phyloP scores from a whole-genome alignment of 2,797 vertebrate species.

The Micromesistius poutassou region DNA sequence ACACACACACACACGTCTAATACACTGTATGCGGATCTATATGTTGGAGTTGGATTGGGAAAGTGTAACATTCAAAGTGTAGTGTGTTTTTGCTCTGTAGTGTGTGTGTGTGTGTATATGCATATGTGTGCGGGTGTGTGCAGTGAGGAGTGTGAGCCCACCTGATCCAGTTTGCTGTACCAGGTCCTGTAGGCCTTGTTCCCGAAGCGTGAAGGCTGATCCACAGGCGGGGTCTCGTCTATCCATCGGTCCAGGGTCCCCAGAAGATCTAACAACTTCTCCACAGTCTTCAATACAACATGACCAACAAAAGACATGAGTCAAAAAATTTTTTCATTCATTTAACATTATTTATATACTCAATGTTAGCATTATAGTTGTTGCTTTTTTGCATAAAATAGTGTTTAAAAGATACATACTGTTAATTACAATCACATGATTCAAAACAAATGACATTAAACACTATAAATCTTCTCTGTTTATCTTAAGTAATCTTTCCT shows the following conservation, averaged over 20 bases:
- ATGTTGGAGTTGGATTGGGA: not conserved
- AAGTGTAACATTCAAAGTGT: not conserved
- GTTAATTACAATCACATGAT: not conserved
- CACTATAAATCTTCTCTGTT: not conserved
- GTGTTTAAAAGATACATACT: not conserved
- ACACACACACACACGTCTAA: conserved; percentile 9
- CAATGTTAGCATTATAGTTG: not conserved
- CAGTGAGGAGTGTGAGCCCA: conserved; percentile 25
- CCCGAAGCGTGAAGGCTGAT: conserved; percentile 96
- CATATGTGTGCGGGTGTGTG: not conserved
- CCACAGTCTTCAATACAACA: conserved; percentile 74
- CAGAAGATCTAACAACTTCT: conserved; percentile 84
- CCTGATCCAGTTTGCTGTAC: conserved; percentile 90
- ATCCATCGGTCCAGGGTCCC: conserved; percentile 91
- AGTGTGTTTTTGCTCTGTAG: not conserved
- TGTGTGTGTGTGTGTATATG: not conserved
- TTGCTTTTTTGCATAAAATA: not conserved
- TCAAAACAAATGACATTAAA: not conserved
- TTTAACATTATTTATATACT: not conserved
- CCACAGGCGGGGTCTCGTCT: conserved; percentile 88
- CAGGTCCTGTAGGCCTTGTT: conserved; percentile 96
- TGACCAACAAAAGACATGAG: not conserved
- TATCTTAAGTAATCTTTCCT: not conserved
- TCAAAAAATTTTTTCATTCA: not conserved
- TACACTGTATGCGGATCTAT: conserved; percentile 15